Percentiles rank a stretch among this genome's conserved stretches.
Evolutionary conservation across 2,113 vertebrate genomes (phyloP).

Genomic region (Malaclemys terrapin): DNA sequence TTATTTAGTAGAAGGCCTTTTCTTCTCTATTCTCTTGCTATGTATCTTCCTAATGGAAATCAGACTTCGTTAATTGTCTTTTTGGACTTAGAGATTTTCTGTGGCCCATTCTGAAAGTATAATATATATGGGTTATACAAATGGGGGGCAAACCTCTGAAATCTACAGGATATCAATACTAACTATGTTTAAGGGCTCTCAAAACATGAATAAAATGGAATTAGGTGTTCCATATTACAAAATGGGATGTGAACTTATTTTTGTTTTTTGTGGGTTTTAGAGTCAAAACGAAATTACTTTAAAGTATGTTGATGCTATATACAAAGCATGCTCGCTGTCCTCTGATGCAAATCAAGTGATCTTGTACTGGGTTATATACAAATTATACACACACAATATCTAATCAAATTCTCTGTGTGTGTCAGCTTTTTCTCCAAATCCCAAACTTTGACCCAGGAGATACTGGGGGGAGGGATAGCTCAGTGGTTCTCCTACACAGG

Average conservation of each 20-base stretch:
- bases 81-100: background rate
- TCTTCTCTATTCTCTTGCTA: background rate
- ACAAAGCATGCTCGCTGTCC: background rate
- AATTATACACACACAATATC: background rate
- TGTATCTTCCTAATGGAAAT: slow-evolving; percentile 2
- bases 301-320: background rate
- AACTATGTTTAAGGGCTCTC: background rate
- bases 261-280: background rate
- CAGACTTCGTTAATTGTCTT: background rate
- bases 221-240: background rate
- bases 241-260: background rate
- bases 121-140: background rate
- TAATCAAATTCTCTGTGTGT: background rate
- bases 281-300: background rate
- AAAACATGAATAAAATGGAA: background rate
- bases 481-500: background rate
- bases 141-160: background rate
- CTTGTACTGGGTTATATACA: background rate
- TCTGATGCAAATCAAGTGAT: background rate
- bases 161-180: background rate
- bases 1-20: background rate
- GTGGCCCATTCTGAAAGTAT: background rate
- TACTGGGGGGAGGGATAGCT: too few species aligned
- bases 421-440: background rate
- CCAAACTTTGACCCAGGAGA: background rate